Evolutionary conservation across 2,888 invertebrate genomes (phyloP).

Genomic region (Andricus curvator): DNA sequence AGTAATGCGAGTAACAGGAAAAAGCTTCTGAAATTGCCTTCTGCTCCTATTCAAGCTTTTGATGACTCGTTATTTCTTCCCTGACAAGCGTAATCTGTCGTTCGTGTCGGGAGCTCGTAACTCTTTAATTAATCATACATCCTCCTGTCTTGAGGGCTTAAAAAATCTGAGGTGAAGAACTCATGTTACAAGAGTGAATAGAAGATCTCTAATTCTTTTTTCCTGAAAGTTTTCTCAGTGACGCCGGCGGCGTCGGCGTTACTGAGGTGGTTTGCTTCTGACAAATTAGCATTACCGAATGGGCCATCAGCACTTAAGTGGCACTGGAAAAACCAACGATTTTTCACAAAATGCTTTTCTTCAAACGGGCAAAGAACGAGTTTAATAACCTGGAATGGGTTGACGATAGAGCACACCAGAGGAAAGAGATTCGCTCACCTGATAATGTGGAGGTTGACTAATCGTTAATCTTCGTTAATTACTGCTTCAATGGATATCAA

Average conservation of each 20-base stretch:
- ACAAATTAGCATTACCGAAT: slow-evolving; percentile 28
- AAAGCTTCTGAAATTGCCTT: background rate
- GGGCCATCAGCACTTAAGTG: background rate
- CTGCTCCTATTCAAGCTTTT: slow-evolving; percentile 17
- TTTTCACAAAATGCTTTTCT: background rate
- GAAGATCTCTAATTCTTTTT: slow-evolving; percentile 5
- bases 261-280: background rate
- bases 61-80: slow-evolving; percentile 10
- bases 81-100: slow-evolving; percentile 20
- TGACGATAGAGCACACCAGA: background rate
- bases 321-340: background rate
- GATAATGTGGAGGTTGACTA: background rate
- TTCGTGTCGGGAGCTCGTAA: background rate
- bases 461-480: slow-evolving; percentile 1
- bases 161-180: slow-evolving; percentile 10
- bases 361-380: background rate
- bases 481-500: background rate
- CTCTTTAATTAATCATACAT: slow-evolving; percentile 26
- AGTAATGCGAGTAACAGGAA: background rate
- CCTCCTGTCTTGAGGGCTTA: background rate
- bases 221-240: background rate
- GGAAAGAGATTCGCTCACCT: background rate
- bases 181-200: background rate
- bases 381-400: slow-evolving; percentile 5
- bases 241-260: background rate